Conservation (phyloP, 2,888 invertebrate genomes). For the Helicoverpa assulta region DNA sequence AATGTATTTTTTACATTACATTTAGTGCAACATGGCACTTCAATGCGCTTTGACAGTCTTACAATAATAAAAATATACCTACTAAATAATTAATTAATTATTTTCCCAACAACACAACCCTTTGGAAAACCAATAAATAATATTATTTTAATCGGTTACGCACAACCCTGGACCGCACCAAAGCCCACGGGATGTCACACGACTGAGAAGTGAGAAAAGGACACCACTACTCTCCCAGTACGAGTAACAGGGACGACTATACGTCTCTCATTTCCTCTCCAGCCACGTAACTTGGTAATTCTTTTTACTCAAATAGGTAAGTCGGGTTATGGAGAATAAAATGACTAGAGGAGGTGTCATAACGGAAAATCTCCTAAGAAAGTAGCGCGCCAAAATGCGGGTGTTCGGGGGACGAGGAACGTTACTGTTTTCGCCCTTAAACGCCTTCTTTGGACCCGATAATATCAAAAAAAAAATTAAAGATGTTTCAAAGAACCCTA, state of each 20-base stretch:
- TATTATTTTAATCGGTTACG: constrained; percentile 28
- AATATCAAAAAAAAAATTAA: too few relatives aligned
- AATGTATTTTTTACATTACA: too few relatives aligned
- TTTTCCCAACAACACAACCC: background rate
- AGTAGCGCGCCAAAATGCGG: too few relatives aligned
- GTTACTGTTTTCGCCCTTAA: too few relatives aligned
- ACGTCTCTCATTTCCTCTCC: constrained; percentile 59
- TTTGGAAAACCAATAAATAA: constrained; percentile 18
- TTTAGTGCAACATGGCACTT: too few relatives aligned
- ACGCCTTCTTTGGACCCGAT: too few relatives aligned
- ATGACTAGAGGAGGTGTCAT: too few relatives aligned
- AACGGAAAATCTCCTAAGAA: too few relatives aligned
- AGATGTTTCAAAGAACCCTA: too few relatives aligned
- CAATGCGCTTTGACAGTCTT: background rate
- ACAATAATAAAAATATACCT: background rate
- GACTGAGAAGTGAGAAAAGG: constrained; percentile 85
- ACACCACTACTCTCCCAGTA: constrained; percentile 60
- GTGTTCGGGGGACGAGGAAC: too few relatives aligned
- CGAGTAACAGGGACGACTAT: constrained; percentile 69
- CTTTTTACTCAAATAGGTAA: constrained; percentile 76
- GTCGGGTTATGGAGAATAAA: constrained; percentile 34
- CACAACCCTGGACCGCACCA: constrained; percentile 80
- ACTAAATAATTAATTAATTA: background rate
- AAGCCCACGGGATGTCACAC: constrained; percentile 88
- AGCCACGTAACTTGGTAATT: constrained; percentile 67